Conservation (phyloP, 2,888 invertebrate genomes). For the Mellilla xanthometata region DNA sequence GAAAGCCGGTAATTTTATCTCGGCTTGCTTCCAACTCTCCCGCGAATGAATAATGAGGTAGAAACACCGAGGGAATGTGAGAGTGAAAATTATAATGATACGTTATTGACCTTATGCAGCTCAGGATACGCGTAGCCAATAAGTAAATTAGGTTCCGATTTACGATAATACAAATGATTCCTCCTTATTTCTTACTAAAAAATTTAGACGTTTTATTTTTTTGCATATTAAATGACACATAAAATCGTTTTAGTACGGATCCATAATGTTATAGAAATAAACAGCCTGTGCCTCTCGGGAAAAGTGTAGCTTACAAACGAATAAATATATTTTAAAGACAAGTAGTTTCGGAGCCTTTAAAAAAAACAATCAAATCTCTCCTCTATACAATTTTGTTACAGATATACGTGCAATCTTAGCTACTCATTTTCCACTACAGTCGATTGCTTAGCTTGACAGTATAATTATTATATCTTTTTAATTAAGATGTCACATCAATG, state of each 20-base stretch:
- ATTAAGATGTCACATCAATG: slow-evolving; percentile 56
- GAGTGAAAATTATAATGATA: slow-evolving; percentile 12
- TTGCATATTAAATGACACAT: no score
- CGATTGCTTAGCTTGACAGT: slow-evolving; percentile 38
- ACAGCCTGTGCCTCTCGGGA: no score
- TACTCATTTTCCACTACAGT: slow-evolving; percentile 7
- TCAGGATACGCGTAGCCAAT: not conserved
- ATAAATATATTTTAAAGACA: no score
- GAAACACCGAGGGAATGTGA: slow-evolving; percentile 10
- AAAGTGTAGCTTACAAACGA: no score
- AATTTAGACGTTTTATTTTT: no score
- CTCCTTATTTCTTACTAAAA: no score
- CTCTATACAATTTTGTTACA: no score
- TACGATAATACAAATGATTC: no score
- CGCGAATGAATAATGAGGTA: slow-evolving; percentile 17
- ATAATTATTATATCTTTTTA: slow-evolving; percentile 67
- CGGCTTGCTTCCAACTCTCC: slow-evolving; percentile 12
- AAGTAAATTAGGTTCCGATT: not conserved
- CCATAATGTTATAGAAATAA: no score
- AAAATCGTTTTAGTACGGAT: no score
- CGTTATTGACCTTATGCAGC: slow-evolving; percentile 13
- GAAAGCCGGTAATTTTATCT: slow-evolving; percentile 18
- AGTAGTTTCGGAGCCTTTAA: no score
- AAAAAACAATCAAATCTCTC: no score
- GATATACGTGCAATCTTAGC: slow-evolving; percentile 4